Evolutionary conservation across 2,797 vertebrate species (phyloP).

Genomic region (Hipposideros larvatus): DNA sequence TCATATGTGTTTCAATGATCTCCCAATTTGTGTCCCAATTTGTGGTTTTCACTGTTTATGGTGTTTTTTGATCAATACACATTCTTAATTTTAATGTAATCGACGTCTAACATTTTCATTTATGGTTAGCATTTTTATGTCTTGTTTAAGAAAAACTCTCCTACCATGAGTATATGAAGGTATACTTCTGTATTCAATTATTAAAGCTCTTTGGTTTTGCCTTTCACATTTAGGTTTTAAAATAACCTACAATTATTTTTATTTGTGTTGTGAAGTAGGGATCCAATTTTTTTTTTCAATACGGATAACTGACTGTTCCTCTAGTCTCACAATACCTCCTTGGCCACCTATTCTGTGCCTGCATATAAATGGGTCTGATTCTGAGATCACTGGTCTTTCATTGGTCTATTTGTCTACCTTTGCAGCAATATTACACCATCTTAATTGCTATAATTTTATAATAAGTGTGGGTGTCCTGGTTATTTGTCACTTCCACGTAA

Average conservation of each 20-base stretch:
- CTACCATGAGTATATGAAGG: neutral
- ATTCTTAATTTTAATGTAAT: conserved; percentile 53
- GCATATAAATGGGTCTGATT: neutral
- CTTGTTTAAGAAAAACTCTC: conserved; percentile 52
- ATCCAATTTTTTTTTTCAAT: conserved; percentile 34
- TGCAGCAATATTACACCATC: neutral
- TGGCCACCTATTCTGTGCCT: conserved; percentile 31
- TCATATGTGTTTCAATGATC: conserved; percentile 30
- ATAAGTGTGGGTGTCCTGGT: neutral
- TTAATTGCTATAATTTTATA: neutral
- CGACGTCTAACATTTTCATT: conserved; percentile 44
- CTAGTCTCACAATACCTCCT: neutral
- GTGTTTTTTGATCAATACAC: conserved; percentile 21
- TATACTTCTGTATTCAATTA: conserved; percentile 16
- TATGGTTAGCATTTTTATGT: conserved; percentile 39
- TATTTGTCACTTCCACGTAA: conserved; percentile 42
- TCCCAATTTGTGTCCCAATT: conserved; percentile 48
- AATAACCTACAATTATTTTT: conserved; percentile 36
- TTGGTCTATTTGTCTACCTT: conserved; percentile 16
- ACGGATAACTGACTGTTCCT: conserved; percentile 22
- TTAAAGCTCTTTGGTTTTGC: neutral
- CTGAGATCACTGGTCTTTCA: conserved; percentile 28
- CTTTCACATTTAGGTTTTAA: conserved; percentile 47
- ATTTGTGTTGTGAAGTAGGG: conserved; percentile 34
- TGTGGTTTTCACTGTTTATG: conserved; percentile 48